Base-by-base conservation (phyloP, 2,797 vertebrate species). In the Ciconia nigra region DNA sequence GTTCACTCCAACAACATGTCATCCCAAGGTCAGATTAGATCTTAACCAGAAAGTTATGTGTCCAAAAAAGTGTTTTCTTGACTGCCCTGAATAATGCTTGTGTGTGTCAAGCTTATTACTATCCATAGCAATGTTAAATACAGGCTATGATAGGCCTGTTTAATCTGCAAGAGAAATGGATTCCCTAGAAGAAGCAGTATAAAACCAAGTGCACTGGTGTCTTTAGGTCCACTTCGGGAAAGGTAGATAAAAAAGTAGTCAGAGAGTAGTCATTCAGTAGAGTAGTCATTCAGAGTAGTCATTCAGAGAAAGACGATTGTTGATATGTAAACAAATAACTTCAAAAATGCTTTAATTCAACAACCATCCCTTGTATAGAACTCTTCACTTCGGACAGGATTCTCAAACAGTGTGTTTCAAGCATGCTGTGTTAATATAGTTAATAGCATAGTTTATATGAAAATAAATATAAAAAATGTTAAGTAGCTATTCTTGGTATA, bases 1-100 rank as follows among this genome's bases (percentile, higher is more conserved):
- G 19, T 87, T 96, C 86, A 33, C 42, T 96, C 72, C 86, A 93
- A 94, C 69, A 93, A 58, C 42, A 25, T 86, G 74, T 86, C 83
- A 80, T 81, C 54, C 62, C 87, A 59, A 92, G 82, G 82, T 83
- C 86, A 94, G 80, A 91, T 62, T 52, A 72, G 87, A 94, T 67
- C 24, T 93, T 93, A 92, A 65, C 22, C 79, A 86, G 71, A 78
- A 94, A 93, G 33, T 57, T 81, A 7, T 80, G 49, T 55, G 51
- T 66, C 79, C 57, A 92, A 87, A 96, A 89, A 35, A 0, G 3
- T 65, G 28, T 86, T 85, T 87, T 78, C 55, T 83, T 86, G 73
- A 44, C 61, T 58, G 51, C 22, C 5, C 39, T 82, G 65, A 76
- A 69, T 61, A 92, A 78, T 89, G 63, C 47, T 74, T 70, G 41